Conservation (phyloP, 2,797 vertebrate genomes). For the Lepus townsendii region DNA sequence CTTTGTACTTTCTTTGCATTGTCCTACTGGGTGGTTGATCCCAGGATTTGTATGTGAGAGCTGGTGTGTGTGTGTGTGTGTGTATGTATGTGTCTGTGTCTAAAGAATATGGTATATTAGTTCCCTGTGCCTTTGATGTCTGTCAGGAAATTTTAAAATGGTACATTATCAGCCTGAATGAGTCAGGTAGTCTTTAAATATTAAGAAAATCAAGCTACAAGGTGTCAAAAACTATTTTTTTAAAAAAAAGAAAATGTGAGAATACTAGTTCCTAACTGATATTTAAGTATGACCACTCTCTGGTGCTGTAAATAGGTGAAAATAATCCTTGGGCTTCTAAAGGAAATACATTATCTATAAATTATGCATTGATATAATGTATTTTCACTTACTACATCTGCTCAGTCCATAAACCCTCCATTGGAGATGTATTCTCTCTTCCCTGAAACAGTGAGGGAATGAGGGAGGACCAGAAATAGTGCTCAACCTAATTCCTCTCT, state of each 20-base stretch:
- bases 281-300: slow-evolving; percentile 19
- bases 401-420: neutral
- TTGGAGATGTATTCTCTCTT: neutral
- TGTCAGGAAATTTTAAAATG: slow-evolving; percentile 61
- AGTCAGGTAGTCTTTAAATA: slow-evolving; percentile 66
- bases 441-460: neutral
- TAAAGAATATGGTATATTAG: neutral
- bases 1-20: neutral
- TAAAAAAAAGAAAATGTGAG: slow-evolving; percentile 9
- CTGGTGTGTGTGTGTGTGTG: neutral
- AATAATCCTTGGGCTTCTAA: neutral
- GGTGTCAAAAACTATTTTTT: neutral
- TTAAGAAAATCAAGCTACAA: slow-evolving; percentile 30
- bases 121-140: slow-evolving; percentile 33
- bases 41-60: neutral
- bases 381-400: neutral
- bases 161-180: slow-evolving; percentile 51
- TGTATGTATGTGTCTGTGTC: neutral
- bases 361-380: neutral
- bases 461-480: neutral
- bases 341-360: slow-evolving; percentile 10
- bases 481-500: slow-evolving; percentile 10
- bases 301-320: neutral
- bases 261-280: neutral
- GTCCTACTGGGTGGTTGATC: neutral